A percentile compares a stretch with the other conserved stretches of the same genome.
These are phyloP conservation scores for Etia nguti DNA, from an alignment of 2,113 vertebrate species.

Conservation along the genomic window DNA sequence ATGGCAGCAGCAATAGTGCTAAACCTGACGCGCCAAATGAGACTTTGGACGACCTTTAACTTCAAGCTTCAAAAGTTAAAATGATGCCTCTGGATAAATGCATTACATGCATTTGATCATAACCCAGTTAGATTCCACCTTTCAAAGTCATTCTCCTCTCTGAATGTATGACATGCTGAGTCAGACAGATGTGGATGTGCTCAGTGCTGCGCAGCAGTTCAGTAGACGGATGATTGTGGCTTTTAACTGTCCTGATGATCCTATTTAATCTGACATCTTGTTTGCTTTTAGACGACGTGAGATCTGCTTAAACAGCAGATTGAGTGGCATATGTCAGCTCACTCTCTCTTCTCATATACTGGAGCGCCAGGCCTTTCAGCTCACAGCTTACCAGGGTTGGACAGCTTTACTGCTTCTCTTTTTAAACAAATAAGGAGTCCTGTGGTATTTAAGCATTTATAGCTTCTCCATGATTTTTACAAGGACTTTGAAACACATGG, in stretches of 20 bases:
- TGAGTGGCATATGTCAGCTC: constrained; percentile 15
- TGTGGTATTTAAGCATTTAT: constrained; percentile 5
- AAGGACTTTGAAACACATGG: constrained; percentile 36
- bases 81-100: background rate
- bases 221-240: background rate
- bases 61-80: background rate
- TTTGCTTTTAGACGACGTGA: background rate
- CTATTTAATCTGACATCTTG: constrained; percentile 20
- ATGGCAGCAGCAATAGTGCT: background rate
- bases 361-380: background rate
- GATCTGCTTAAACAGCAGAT: background rate
- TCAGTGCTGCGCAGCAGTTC: background rate
- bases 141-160: background rate
- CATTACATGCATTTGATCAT: background rate
- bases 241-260: background rate
- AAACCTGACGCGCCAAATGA: background rate
- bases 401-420: background rate
- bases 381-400: background rate
- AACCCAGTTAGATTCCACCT: background rate
- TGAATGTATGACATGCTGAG: background rate
- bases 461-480: constrained; percentile 28
- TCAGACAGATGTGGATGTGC: background rate
- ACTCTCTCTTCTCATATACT: background rate
- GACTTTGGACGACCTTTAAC: background rate
- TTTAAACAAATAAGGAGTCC: constrained; percentile 8